Base-by-base conservation (phyloP, 2,113 vertebrate species). In the Leuciscus idus region DNA sequence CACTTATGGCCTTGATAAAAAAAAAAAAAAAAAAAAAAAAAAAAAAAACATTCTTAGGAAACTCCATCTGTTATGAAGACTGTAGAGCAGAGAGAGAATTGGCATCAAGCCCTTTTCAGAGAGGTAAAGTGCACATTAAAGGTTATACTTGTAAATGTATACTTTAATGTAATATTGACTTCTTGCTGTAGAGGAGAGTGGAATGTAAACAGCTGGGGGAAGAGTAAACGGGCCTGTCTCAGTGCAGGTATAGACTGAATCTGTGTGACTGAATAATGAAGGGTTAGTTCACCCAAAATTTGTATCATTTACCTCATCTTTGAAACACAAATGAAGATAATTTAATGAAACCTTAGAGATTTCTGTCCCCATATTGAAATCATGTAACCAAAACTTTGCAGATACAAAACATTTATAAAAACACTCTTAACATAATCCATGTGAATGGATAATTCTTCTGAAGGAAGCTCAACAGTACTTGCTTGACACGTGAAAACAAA, bases 71-170 rank as follows among this genome's bases (percentile, higher is more conserved):
- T 75, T 46, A 75, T 75, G 43, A 75, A 79, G 19, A 33, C 28
- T 59, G 4, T 33, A 79, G 2, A 8, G 52, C 30, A 36, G 52
- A 79, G 52, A 79, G 21, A 79, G 30, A 59, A 23, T 33, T 59
- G 33, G 59, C 57, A 64, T 15, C 43, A 43, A 64, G 23, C 57
- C 30, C 59, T 81, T 62, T 81, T 59, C 8, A 81, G 48, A 21
- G 43, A 15, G 30, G 48, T 57, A 46, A 70, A 85, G 84, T 80
- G 48, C 62, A 66, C 75, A 70, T 79, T 76, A 81, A 64, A 81
- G 57, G 59, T 43, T 81, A 23, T 62, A 64, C 48, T 78, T 80
- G 84, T 85, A 85, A 85, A 50, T 57, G 13, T 80, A 85, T 85
- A 85, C 84, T 80, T 72, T 85, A 85, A 68, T 59, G 76, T 68